Percentiles rank a stretch among this genome's conserved stretches.
Conservation (phyloP, 2,888 invertebrate species). For the Andrena trimmerana region DNA sequence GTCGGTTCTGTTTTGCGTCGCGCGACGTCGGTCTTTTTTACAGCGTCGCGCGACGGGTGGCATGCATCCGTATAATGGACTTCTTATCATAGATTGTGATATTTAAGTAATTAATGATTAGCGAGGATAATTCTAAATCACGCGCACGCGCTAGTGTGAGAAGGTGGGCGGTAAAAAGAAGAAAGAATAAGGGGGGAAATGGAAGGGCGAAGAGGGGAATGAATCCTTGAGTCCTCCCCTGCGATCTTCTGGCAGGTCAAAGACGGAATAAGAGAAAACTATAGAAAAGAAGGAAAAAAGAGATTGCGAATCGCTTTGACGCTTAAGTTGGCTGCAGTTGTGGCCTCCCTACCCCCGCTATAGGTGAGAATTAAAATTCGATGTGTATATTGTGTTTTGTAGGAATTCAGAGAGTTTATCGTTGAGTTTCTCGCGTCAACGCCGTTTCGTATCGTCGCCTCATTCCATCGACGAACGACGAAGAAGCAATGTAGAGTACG, state of each 20-base stretch:
- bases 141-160: slow-evolving; percentile 40
- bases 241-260: neutral
- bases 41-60: slow-evolving; percentile 39
- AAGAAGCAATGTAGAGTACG: neutral
- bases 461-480: slow-evolving; percentile 18
- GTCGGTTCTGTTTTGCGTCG: slow-evolving; percentile 56
- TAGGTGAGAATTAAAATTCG: slow-evolving; percentile 7
- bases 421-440: slow-evolving; percentile 37
- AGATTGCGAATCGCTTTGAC: neutral
- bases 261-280: neutral
- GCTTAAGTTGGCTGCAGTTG: slow-evolving; percentile 21
- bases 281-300: neutral
- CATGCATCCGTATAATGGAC: slow-evolving; percentile 51
- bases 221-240: neutral
- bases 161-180: neutral
- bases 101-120: slow-evolving; percentile 78
- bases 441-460: slow-evolving; percentile 16
- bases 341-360: neutral
- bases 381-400: slow-evolving; percentile 35
- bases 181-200: no score
- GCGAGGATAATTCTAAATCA: slow-evolving; percentile 68
- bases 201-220: neutral
- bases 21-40: slow-evolving; percentile 29
- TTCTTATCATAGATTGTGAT: slow-evolving; percentile 83
- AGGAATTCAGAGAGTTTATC: slow-evolving; percentile 26